Evolutionary conservation across 2,888 invertebrate species (phyloP).

Genomic region (Aplocera efformata): DNA sequence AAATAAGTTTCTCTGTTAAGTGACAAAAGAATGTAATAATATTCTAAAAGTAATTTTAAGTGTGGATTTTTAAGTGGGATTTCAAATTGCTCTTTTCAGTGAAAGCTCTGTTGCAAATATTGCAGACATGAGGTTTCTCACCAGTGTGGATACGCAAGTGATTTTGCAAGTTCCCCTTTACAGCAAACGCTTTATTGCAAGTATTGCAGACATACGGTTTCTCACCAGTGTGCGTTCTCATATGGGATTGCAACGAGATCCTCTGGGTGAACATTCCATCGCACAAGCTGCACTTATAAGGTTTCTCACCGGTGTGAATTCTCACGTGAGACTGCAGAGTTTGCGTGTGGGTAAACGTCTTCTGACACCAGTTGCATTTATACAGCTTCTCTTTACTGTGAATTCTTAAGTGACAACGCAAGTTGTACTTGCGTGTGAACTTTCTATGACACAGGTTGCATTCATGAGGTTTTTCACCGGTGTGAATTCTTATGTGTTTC

Average conservation of each 20-base stretch:
- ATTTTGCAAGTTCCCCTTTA: background rate
- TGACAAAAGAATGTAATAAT: too few relatives aligned
- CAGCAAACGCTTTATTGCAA: slow-evolving; percentile 3
- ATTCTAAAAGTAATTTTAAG: too few relatives aligned
- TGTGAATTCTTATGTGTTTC: slow-evolving; percentile 2
- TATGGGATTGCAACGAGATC: slow-evolving; percentile 5
- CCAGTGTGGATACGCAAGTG: too few relatives aligned
- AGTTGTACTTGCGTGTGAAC: background rate
- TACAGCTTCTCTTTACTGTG: slow-evolving; percentile 1
- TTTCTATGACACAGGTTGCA: slow-evolving; percentile 4
- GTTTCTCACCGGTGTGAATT: slow-evolving; percentile 1
- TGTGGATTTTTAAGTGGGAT: slow-evolving; percentile 4
- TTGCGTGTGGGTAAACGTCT: background rate
- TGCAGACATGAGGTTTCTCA: background rate
- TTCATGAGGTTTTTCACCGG: background rate
- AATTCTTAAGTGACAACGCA: slow-evolving; percentile 7
- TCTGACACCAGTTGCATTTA: background rate
- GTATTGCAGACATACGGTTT: slow-evolving; percentile 3
- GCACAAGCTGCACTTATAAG: slow-evolving; percentile 4
- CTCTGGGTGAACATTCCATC: background rate
- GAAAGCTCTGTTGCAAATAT: too few relatives aligned
- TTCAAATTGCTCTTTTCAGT: too few relatives aligned
- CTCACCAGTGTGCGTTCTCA: slow-evolving; percentile 3
- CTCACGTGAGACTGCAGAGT: background rate
- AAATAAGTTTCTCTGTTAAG: too few relatives aligned